Conservation (phyloP, 1,140 invertebrate genomes). For the Mycetomoellerius zeteki region DNA sequence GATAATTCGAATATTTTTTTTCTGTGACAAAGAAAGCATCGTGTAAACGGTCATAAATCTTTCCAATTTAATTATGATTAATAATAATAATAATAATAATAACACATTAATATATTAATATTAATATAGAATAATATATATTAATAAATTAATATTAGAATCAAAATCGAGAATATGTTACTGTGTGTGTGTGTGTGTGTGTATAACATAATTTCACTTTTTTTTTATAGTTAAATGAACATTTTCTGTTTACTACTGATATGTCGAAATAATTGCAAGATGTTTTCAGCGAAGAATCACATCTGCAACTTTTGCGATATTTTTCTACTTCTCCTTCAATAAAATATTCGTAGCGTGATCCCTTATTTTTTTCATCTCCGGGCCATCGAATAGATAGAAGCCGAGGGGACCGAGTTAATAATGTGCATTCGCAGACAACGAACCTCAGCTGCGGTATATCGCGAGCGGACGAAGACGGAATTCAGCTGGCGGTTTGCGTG, state of each 20-base stretch:
- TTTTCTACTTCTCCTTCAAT: constrained; percentile 19
- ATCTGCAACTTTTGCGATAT: not conserved
- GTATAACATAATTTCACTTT: not conserved
- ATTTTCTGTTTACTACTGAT: not conserved
- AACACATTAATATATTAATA: too few relatives aligned
- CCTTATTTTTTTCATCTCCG: constrained; percentile 32
- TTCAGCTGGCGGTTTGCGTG: constrained; percentile 39
- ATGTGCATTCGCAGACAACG: constrained; percentile 37
- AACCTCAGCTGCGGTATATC: constrained; percentile 58
- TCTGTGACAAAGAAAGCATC: constrained; percentile 22
- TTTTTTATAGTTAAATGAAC: constrained; percentile 3
- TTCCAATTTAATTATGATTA: constrained; percentile 9
- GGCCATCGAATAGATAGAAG: not conserved
- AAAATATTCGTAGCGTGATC: not conserved
- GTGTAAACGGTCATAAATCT: not conserved
- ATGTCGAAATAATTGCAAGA: too few relatives aligned
- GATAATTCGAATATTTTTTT: constrained; percentile 45
- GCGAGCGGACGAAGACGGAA: constrained; percentile 33
- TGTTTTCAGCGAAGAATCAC: not conserved
- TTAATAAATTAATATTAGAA: not conserved
- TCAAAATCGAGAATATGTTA: not conserved
- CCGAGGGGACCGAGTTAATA: constrained; percentile 29
- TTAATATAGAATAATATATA: too few relatives aligned
- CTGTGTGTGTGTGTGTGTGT: too few relatives aligned
- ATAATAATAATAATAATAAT: too few relatives aligned